Percentiles rank a stretch among this genome's conserved stretches.
phyloP scores from a whole-genome alignment of 2,113 vertebrate genomes.

The Motacilla alba region DNA sequence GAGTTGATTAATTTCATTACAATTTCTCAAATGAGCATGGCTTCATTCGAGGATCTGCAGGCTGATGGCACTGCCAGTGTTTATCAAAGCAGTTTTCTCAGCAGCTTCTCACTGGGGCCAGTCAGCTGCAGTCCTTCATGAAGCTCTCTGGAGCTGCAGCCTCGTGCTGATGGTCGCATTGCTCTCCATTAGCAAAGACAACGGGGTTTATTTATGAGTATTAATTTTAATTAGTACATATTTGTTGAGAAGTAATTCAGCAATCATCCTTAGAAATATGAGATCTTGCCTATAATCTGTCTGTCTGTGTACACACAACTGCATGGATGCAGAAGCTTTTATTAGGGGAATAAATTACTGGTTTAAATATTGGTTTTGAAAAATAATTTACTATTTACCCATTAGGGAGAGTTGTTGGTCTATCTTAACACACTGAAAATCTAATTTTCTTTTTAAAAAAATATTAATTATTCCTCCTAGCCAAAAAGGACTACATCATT shows the following conservation, averaged over 20 bases:
- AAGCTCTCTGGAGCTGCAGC: neutral
- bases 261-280: neutral
- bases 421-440: slow-evolving; percentile 45
- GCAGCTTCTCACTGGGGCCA: neutral
- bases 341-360: slow-evolving; percentile 14
- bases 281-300: neutral
- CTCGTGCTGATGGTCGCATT: neutral
- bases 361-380: slow-evolving; percentile 29
- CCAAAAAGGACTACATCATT: slow-evolving; percentile 47
- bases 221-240: slow-evolving; percentile 28
- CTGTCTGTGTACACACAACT: neutral
- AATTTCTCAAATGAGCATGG: neutral
- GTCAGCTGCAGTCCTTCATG: neutral
- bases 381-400: slow-evolving; percentile 51
- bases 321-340: neutral
- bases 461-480: slow-evolving; percentile 61
- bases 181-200: neutral
- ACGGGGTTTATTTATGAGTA: slow-evolving; percentile 12
- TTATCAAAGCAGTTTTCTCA: neutral
- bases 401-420: slow-evolving; percentile 36
- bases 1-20: neutral
- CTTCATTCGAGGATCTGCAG: slow-evolving; percentile 12
- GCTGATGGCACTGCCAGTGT: slow-evolving; percentile 4
- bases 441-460: slow-evolving; percentile 54
- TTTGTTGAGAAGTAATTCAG: slow-evolving; percentile 6